These are phyloP conservation scores for Agapetus fuscipes DNA, from an alignment of 2,888 invertebrate genomes.

Conservation along the genomic window DNA sequence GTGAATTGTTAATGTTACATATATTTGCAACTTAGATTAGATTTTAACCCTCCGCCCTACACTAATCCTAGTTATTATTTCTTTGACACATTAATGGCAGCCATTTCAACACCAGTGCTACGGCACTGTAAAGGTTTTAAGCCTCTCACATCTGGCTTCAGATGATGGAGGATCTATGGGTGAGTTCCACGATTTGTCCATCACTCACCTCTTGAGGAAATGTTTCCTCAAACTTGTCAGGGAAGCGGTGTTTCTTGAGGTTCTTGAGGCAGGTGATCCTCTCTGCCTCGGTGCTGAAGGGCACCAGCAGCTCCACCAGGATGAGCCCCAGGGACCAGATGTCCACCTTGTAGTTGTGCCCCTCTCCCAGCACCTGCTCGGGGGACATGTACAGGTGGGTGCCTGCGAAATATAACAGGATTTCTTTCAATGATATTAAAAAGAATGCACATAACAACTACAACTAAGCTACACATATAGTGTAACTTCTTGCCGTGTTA, in stretches of 20 bases:
- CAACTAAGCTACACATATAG: too few species aligned
- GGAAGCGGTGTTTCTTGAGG: constrained; percentile 59
- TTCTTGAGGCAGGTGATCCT: constrained; percentile 57
- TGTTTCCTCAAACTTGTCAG: constrained; percentile 51
- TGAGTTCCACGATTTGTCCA: constrained; percentile 1
- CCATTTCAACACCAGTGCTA: too few species aligned
- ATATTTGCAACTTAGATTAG: too few species aligned
- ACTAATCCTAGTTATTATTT: too few species aligned
- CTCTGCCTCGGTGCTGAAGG: constrained; percentile 89
- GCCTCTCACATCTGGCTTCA: too few species aligned
- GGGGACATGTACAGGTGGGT: constrained; percentile 98
- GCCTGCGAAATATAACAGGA: constrained; percentile 41
- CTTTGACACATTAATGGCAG: too few species aligned
- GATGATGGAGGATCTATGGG: not conserved
- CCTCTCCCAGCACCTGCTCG: constrained; percentile 69
- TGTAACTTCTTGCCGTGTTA: too few species aligned
- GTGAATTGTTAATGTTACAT: too few species aligned
- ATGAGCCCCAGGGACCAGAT: constrained; percentile 92
- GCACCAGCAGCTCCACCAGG: constrained; percentile 82
- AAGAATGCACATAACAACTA: too few species aligned
- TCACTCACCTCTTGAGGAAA: constrained; percentile 60
- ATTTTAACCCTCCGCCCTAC: too few species aligned
- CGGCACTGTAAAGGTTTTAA: too few species aligned
- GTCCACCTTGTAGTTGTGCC: constrained; percentile 87
- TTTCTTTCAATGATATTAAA: too few species aligned